Conservation (phyloP, 2,113 vertebrate genomes). For the Terrapene triunguis region DNA sequence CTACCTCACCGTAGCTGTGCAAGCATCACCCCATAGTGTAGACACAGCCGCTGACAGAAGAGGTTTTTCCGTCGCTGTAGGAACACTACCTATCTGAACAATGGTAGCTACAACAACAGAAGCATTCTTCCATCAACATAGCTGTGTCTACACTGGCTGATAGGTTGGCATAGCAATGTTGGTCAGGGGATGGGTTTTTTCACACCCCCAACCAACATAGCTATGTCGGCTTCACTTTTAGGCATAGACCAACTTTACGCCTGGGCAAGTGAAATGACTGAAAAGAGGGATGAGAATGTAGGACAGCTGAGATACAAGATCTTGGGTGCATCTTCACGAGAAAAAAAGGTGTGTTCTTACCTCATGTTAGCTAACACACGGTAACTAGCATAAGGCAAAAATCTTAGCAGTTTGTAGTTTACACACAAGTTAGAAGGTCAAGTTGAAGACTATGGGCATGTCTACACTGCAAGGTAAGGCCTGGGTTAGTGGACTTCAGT, state of each 20-base stretch:
- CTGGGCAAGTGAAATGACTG: not conserved
- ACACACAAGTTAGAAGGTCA: not conserved
- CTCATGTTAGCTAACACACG: not conserved
- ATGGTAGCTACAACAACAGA: not conserved
- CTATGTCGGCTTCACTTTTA: not conserved
- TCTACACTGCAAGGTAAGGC: not conserved
- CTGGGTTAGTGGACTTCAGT: not conserved
- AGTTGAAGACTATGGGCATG: not conserved
- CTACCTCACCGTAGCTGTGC: not conserved
- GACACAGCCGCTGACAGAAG: not conserved
- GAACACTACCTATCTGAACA: not conserved
- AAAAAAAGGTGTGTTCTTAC: not conserved
- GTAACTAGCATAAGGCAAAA: not conserved
- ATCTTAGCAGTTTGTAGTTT: not conserved
- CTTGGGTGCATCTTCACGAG: not conserved
- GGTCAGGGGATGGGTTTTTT: not conserved
- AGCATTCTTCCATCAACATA: not conserved
- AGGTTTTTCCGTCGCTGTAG: not conserved
- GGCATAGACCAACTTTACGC: not conserved
- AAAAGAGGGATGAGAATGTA: not conserved
- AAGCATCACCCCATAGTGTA: not conserved
- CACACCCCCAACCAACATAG: not conserved
- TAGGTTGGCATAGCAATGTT: not conserved
- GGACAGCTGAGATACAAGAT: not conserved
- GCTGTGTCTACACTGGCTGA: not conserved